Conservation (phyloP, 2,113 vertebrate species). For the Hystrix brachyura region DNA sequence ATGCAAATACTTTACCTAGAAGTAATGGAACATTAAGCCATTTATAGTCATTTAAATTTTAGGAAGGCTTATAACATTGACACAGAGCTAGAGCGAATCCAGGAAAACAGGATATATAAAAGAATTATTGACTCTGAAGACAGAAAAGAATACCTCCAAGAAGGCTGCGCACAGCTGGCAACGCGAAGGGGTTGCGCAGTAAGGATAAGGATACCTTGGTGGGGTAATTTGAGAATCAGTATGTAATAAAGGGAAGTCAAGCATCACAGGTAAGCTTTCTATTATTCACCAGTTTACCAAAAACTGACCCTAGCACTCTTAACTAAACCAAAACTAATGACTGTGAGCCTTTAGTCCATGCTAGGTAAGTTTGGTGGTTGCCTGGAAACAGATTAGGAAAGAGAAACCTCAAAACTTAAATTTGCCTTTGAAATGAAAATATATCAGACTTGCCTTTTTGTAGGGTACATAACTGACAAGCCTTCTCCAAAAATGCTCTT, state of each 20-base stretch:
- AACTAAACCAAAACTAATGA: not conserved
- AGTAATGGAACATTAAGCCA: constrained; percentile 78
- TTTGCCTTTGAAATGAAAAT: not conserved
- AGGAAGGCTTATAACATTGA: constrained; percentile 67
- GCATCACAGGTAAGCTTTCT: not conserved
- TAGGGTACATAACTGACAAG: not conserved
- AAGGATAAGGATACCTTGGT: not conserved
- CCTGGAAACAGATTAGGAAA: not conserved
- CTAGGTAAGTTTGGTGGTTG: not conserved
- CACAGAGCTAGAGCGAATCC: constrained; percentile 60
- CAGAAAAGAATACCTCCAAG: not conserved
- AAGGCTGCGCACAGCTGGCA: not conserved
- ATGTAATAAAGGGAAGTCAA: not conserved
- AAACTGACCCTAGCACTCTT: not conserved
- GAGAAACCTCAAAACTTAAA: not conserved
- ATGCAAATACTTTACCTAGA: constrained; percentile 78
- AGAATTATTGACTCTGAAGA: constrained; percentile 56
- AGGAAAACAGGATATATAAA: constrained; percentile 67
- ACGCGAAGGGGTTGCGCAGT: not conserved
- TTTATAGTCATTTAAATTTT: constrained; percentile 80
- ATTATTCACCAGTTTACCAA: not conserved
- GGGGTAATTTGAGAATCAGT: not conserved
- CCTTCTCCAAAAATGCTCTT: not conserved
- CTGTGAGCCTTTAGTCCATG: not conserved
- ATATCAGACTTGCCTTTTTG: not conserved